Base-by-base conservation (phyloP, 1,140 invertebrate species). In the Drosophila truncata region DNA sequence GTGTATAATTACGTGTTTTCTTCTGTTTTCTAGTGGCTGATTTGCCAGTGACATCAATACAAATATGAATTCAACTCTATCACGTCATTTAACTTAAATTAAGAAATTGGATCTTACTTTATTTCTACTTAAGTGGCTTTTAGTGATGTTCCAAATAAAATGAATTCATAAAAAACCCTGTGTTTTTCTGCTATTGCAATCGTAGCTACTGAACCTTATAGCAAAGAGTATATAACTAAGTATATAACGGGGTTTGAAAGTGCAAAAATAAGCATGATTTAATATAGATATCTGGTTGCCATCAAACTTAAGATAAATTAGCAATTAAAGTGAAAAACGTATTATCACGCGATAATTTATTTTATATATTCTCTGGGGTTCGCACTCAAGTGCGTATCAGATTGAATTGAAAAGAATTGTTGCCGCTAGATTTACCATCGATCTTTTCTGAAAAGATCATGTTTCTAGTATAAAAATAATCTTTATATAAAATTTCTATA, bases 81-180 rank as follows among this genome's bases (percentile, higher is more conserved):
- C 8, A 23, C 8, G 46, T 4, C 23, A 27, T 0, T 5, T n/a
- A 2, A 27, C 16, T 5, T n/a, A 27, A 27, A 27, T 23, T 23
- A n/a, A 6, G 9, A 11, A 27, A 29, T 13, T 4, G 2, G 4
- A 47, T 10, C 23, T 10, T 5, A 9, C 16, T 23, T 44, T 7
- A 13, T 2, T 20, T 23, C 3, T 41, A 25, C 23, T 46, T 16
- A 9, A 44, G 20, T 11, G 7, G 16, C 2, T 11, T 2, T 11
- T 4, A 11, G 16, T 27, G 9, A 29, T 18, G 7, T 46, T 29
- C n/a, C 44, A 33, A 41, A 52, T 60, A 74, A 82, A 69, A 47
- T 50, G 25, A 44, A 37, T 37, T 20, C 10, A 29, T 20, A 7
- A 27, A 11, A 35, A 46, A 42, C 7, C 9, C 0, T 42, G 41